Evolutionary conservation across 2,797 vertebrate species (phyloP).

Genomic region (Gorsachius magnificus): DNA sequence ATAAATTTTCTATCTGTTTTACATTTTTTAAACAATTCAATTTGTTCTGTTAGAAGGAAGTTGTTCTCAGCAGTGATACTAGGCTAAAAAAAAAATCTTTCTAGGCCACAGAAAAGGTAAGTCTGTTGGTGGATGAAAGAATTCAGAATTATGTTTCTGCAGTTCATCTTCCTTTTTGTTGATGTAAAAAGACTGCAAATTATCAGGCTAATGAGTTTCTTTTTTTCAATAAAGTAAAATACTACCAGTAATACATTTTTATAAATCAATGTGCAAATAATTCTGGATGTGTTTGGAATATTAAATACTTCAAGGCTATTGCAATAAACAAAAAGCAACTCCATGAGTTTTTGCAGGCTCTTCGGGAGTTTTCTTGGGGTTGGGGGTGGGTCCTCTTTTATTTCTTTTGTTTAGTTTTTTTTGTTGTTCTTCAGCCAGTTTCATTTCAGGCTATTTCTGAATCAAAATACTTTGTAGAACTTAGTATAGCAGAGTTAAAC

Average conservation of each 20-base stretch:
- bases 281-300: neutral
- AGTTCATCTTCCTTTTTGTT: neutral
- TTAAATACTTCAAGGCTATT: neutral
- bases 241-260: neutral
- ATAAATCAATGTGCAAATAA: neutral
- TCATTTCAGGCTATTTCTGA: neutral
- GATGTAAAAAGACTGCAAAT: neutral
- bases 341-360: neutral
- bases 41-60: neutral
- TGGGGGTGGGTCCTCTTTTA: neutral
- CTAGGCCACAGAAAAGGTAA: neutral
- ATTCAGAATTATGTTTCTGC: neutral
- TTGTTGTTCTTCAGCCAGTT: neutral
- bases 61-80: neutral
- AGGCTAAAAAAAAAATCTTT: neutral
- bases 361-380: neutral
- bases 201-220: neutral
- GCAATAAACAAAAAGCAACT: neutral
- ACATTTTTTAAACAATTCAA: neutral
- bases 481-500: neutral
- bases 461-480: neutral
- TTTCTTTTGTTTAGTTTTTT: neutral
- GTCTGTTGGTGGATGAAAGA: neutral
- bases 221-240: neutral
- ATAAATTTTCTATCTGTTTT: neutral